Conservation (phyloP, 2,888 invertebrate species). For the Xylophagus ater region DNA sequence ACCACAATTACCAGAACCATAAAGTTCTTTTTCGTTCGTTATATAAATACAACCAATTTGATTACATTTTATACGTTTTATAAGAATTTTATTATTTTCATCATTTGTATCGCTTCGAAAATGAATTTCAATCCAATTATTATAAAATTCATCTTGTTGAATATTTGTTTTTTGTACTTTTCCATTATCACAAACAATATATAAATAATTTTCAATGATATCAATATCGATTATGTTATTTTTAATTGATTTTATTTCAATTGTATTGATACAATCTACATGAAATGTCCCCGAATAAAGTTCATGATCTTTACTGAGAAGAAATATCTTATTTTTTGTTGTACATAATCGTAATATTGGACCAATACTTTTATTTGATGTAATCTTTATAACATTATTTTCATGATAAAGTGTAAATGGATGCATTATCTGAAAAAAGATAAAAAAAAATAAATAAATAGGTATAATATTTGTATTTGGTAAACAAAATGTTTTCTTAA, state of each 20-base stretch:
- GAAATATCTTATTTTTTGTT: slow-evolving; percentile 13
- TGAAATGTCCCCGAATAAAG: slow-evolving; percentile 13
- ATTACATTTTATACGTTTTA: slow-evolving; percentile 29
- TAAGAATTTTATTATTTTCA: slow-evolving; percentile 2
- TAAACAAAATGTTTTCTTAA: no score
- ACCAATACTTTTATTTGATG: slow-evolving; percentile 2
- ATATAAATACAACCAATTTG: slow-evolving; percentile 33
- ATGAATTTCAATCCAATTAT: slow-evolving; percentile 12
- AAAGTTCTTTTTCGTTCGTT: slow-evolving; percentile 27
- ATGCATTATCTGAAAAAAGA: slow-evolving; percentile 10
- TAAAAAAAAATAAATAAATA: no score
- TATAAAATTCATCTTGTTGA: not conserved
- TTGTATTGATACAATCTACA: slow-evolving; percentile 7
- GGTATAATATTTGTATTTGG: no score
- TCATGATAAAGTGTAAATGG: slow-evolving; percentile 14
- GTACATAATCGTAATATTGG: slow-evolving; percentile 14
- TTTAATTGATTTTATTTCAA: slow-evolving; percentile 11
- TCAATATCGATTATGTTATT: slow-evolving; percentile 17
- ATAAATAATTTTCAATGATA: slow-evolving; percentile 14
- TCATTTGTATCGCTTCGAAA: slow-evolving; percentile 6
- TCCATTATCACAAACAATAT: slow-evolving; percentile 18
- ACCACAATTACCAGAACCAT: slow-evolving; percentile 34
- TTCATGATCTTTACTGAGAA: slow-evolving; percentile 15
- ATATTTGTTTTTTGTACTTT: slow-evolving; percentile 12
- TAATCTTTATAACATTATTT: slow-evolving; percentile 9